These are phyloP conservation scores for Cyrtorhinus lividipennis DNA, from an alignment of 1,140 invertebrate genomes.

Conservation along the genomic window DNA sequence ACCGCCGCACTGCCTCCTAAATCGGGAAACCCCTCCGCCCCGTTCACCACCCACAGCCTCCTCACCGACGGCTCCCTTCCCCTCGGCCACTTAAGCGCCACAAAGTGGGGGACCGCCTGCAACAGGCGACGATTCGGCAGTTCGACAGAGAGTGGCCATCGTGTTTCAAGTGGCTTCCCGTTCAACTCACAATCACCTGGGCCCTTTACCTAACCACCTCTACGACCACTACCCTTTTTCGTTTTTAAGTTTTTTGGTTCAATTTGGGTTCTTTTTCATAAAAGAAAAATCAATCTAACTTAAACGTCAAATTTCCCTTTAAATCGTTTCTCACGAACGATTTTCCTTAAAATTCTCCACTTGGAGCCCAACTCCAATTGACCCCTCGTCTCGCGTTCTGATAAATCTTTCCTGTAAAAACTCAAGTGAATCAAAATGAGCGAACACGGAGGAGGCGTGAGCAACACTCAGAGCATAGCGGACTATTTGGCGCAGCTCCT, in stretches of 20 bases:
- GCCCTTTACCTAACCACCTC: not conserved
- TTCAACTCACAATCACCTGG: not conserved
- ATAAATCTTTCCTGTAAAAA: not conserved
- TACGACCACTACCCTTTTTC: not conserved
- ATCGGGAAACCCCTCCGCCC: not conserved
- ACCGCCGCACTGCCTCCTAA: not conserved
- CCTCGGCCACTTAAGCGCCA: too few relatives aligned
- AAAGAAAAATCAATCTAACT: too few relatives aligned
- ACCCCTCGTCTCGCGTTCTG: not conserved
- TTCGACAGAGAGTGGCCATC: not conserved
- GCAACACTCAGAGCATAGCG: constrained; percentile 77
- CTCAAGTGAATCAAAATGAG: constrained; percentile 14
- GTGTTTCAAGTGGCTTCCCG: not conserved
- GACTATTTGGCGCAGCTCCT: constrained; percentile 99
- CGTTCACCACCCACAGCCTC: not conserved
- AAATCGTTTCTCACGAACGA: not conserved
- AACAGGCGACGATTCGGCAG: not conserved
- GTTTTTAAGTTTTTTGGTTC: not conserved
- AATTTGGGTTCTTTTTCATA: not conserved
- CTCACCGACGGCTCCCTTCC: not conserved
- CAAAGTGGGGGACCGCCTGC: not conserved
- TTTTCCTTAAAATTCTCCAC: too few relatives aligned
- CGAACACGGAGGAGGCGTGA: constrained; percentile 13
- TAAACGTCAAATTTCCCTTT: not conserved
- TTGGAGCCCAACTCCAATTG: too few relatives aligned